Percentiles rank a stretch among this genome's conserved stretches.
Conservation (phyloP, 2,888 invertebrate species). For the Acanthosoma haemorrhoidale region DNA sequence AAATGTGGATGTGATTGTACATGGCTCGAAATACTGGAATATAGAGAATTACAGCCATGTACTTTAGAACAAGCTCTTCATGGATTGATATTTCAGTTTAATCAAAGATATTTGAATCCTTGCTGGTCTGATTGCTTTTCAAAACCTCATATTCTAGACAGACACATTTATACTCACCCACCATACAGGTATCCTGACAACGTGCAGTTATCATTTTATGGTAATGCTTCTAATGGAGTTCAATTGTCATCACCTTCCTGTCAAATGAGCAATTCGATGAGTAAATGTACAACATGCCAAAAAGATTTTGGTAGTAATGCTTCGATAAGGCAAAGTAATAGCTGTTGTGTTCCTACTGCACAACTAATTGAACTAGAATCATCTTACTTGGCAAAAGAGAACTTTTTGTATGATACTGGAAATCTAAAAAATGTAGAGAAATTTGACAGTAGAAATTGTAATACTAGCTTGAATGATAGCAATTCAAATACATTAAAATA, state of each 20-base stretch:
- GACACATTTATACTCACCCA: background rate
- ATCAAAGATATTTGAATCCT: constrained; percentile 13
- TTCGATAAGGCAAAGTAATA: background rate
- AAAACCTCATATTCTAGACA: constrained; percentile 9
- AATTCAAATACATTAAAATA: constrained; percentile 25
- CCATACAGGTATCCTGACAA: constrained; percentile 14
- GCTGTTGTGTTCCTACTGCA: constrained; percentile 56
- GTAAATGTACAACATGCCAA: background rate
- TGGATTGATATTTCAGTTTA: constrained; percentile 48
- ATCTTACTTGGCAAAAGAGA: constrained; percentile 18
- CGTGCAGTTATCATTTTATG: constrained; percentile 9
- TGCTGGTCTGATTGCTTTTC: constrained; percentile 20
- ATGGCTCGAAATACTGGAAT: constrained; percentile 65
- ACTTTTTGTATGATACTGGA: constrained; percentile 30
- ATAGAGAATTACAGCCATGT: constrained; percentile 54
- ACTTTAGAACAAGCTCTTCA: constrained; percentile 52
- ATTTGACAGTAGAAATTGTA: constrained; percentile 27
- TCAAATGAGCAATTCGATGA: background rate
- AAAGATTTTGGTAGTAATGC: constrained; percentile 3
- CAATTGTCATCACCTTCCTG: background rate
- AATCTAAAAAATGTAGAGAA: constrained; percentile 31
- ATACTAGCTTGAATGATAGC: constrained; percentile 32
- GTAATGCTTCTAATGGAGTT: constrained; percentile 28
- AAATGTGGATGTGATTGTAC: constrained; percentile 51
- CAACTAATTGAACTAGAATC: constrained; percentile 63